Base-by-base conservation (phyloP, 2,797 vertebrate species). In the Enteromius argenteus region DNA sequence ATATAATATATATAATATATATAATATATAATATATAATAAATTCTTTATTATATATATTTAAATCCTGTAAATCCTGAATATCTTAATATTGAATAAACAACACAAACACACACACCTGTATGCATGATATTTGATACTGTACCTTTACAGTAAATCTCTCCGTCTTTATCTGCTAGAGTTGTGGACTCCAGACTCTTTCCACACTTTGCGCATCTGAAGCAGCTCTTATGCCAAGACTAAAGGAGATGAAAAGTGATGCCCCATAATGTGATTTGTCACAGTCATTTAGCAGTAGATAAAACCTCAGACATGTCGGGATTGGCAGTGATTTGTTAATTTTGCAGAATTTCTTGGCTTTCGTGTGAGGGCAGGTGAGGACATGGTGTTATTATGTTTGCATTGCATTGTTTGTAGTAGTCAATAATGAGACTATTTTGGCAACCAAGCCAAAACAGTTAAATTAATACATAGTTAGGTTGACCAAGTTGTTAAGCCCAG, bases 131-230 rank as follows among this genome's bases (percentile, higher is more conserved):
- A 32, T 56, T 56, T 75, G 11, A 75, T 75, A 39, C 78, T 76
- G 49, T 44, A 95, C 95, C 94, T 95, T 95, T 96, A 83, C 95
- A 99, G 92, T 96, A 99, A 91, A 99, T 97, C 89, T 99, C 98
- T 17, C 98, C 98, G 0, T 99, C 98, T 92, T 97, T 97, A 89
- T 99, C 98, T 0, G 98, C 97, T 83, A 99, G 86, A 21, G 98
- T 99, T 67, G 98, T 99, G 44, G 98, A 99, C 94, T 99, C 98
- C 81, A 99, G 94, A 80, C 98, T 96, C 93, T 99, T 99, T 62
- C 98, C 98, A 77, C 98, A 99, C 85, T 98, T 99, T 81, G 97
- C 97, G 75, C 98, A 99, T 62, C 98, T 97, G 92, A 99, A 99
- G 92, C 98, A 99, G 84, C 92, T 87, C 91, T 98, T 99, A 86